A percentile compares a stretch with the other conserved stretches of the same genome.
Evolutionary conservation across 2,797 vertebrate species (phyloP).

Genomic region (Knipowitschia caucasica): DNA sequence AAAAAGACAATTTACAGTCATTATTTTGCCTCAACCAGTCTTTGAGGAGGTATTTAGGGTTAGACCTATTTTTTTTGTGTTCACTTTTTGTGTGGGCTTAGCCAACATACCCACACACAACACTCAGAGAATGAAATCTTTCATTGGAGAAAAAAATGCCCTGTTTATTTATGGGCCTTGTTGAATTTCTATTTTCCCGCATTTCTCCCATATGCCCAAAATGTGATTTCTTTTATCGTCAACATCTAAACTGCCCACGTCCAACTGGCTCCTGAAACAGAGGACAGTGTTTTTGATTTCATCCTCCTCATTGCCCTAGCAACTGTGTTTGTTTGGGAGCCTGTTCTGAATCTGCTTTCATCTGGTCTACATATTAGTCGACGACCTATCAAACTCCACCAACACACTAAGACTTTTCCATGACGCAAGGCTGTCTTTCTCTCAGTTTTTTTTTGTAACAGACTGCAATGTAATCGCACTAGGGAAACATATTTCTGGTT

Average conservation of each 20-base stretch:
- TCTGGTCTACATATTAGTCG: constrained; percentile 45
- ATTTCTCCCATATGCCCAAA: constrained; percentile 42
- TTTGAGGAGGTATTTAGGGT: background rate
- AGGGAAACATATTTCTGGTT: background rate
- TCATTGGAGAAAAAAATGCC: background rate
- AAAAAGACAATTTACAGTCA: background rate
- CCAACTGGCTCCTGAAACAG: constrained; percentile 33
- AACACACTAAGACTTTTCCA: background rate
- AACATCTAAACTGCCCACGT: constrained; percentile 24
- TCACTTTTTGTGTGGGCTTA: background rate
- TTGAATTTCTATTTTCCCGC: constrained; percentile 41
- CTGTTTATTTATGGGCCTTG: constrained; percentile 9
- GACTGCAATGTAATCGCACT: constrained; percentile 1
- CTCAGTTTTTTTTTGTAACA: constrained; percentile 6
- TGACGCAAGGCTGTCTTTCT: constrained; percentile 3
- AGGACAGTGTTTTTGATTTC: constrained; percentile 48
- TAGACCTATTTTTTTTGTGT: background rate
- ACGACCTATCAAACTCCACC: constrained; percentile 27
- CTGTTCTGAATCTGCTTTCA: constrained; percentile 28
- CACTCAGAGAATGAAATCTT: too few relatives aligned
- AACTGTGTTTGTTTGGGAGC: constrained; percentile 48
- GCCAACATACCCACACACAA: background rate
- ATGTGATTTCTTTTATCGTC: constrained; percentile 23
- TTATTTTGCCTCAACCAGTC: background rate
- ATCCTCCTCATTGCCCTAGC: constrained; percentile 42